Evolutionary conservation across 2,888 invertebrate genomes (phyloP).

Genomic region (Pyrochroa serraticornis): DNA sequence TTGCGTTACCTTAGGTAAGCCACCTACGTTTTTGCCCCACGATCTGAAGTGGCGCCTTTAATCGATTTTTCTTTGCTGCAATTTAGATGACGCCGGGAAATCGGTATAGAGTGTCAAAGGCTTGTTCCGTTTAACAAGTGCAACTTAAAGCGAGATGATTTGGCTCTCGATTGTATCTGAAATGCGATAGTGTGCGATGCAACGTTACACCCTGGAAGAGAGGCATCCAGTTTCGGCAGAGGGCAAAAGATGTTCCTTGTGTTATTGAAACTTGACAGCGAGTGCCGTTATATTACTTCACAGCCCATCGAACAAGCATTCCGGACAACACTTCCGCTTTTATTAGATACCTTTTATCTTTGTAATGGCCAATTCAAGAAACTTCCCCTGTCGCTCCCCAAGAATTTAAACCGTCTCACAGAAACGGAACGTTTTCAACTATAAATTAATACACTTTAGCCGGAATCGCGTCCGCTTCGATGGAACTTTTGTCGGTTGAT

Average conservation of each 20-base stretch:
- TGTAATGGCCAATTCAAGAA: conserved; percentile 29
- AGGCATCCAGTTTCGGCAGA: conserved; percentile 20
- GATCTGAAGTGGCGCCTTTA: not conserved
- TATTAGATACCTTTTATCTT: conserved; percentile 33
- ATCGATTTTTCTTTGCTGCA: not conserved
- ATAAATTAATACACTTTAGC: conserved; percentile 20
- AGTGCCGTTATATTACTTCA: conserved; percentile 30
- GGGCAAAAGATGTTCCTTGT: conserved; percentile 13
- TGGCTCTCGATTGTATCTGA: conserved; percentile 16
- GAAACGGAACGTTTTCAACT: conserved; percentile 12
- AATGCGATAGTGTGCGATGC: conserved; percentile 11
- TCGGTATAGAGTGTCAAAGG: conserved; percentile 15
- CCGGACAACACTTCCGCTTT: conserved; percentile 30
- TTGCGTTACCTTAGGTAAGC: not conserved
- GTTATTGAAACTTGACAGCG: conserved; percentile 31
- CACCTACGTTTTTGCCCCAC: not conserved
- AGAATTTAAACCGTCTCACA: conserved; percentile 15
- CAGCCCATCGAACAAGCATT: conserved; percentile 32
- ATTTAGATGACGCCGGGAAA: not conserved
- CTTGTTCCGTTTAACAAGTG: conserved; percentile 6
- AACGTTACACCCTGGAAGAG: conserved; percentile 13
- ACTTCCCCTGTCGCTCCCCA: conserved; percentile 13
- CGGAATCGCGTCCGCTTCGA: conserved; percentile 7
- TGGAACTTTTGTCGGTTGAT: not conserved
- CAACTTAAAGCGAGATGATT: conserved; percentile 1